Evolutionary conservation across 2,888 invertebrate genomes (phyloP), one percentile per base, ranked within the genome.

Genomic region (Rhabditoides inermis): DNA sequence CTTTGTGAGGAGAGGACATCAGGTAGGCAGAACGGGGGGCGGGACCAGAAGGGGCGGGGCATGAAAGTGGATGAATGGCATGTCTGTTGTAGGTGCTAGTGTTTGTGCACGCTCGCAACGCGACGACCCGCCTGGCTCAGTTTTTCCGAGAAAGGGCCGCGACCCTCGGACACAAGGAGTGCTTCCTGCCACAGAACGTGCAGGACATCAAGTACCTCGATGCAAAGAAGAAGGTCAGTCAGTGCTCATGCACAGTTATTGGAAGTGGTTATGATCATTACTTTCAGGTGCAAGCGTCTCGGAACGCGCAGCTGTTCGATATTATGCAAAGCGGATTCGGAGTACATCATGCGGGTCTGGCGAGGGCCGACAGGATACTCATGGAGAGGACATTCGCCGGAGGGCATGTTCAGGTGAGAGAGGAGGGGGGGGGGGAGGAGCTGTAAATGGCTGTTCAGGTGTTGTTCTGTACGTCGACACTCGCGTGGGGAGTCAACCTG

Each of bases 401-500:
- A 52, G 94, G 94, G 0, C 83, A 85, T 60, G 85, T 91, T 55
- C 88, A 60, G n/a, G 56, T 56, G 26, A 53, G 53, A 15, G 12
- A 23, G 10, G 1, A 22, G 44, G 27, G n/a, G n/a, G n/a, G n/a
- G n/a, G n/a, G n/a, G n/a, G n/a, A n/a, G n/a, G n/a, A n/a, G n/a
- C n/a, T n/a, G 15, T 10, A 10, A 32, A 10, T 32, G 10, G 7
- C 32, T 15, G 15, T 46, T 44, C 49, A 56, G 28, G 90, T 83
- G 12, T 80, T 99, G 2, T 88, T 91, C 7, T 95, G 95, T 77
- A 99, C 98, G 0, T 88, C 98, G 0, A 99, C 98, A 0, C 81
- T 99, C 28, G 98, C 98, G 26, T 99, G 98, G 98, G 98, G 98
- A 67, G 95, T 99, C 4, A 99, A 99, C 81, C 82, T 99, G 61